phyloP scores from a whole-genome alignment of 2,888 invertebrate species.

The Uropetala carovei region DNA sequence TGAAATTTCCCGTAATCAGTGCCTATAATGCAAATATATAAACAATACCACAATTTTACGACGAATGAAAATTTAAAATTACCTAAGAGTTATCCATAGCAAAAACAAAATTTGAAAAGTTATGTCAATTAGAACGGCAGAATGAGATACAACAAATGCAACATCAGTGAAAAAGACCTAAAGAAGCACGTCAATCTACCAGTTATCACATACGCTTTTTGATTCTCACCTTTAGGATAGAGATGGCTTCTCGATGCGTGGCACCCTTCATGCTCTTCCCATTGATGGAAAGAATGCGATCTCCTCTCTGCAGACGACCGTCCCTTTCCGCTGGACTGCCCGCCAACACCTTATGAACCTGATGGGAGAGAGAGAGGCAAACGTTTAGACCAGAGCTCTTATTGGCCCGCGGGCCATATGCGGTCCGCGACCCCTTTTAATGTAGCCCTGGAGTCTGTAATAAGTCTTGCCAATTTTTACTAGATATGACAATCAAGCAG shows the following conservation, averaged over 20 bases:
- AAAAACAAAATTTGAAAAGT: neutral
- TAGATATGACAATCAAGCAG: no score
- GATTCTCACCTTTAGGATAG: constrained; percentile 86
- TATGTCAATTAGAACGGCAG: neutral
- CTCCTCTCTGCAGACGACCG: constrained; percentile 90
- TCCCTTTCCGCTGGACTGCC: constrained; percentile 93
- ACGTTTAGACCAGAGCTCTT: no score
- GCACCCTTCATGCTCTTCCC: constrained; percentile 88
- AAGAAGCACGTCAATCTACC: no score
- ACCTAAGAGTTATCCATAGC: neutral
- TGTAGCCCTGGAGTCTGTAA: no score
- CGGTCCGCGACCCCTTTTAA: no score
- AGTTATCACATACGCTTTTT: neutral
- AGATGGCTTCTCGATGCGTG: constrained; percentile 91
- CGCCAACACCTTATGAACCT: constrained; percentile 91
- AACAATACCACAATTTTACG: no score
- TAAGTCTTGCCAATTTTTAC: no score
- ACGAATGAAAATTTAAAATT: no score
- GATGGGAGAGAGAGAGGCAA: constrained; percentile 61
- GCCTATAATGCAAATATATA: no score
- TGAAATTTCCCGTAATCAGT: no score
- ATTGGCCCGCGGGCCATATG: no score
- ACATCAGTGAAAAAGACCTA: no score
- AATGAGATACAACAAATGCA: neutral
- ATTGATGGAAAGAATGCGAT: constrained; percentile 92